These are phyloP conservation scores for Percopsis omiscomaycus DNA, from an alignment of 2,797 vertebrate genomes.

Conservation along the genomic window DNA sequence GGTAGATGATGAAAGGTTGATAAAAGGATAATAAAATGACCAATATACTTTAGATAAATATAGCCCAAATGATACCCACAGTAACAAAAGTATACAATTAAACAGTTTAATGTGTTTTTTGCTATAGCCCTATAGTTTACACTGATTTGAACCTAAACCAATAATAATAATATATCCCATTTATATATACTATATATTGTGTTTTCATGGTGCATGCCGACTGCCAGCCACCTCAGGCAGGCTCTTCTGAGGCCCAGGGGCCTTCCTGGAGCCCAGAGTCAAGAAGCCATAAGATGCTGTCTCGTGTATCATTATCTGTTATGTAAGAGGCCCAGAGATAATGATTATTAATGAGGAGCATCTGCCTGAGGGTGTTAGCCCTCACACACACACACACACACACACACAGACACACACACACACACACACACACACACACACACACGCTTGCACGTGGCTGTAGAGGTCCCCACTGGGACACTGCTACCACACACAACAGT, in stretches of 20 bases:
- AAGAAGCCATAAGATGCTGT: conserved; percentile 12
- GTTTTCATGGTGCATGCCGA: no score
- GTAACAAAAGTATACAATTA: no score
- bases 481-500: not conserved
- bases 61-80: no score
- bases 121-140: no score
- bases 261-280: conserved; percentile 12
- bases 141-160: no score
- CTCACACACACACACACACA: conserved; percentile 13
- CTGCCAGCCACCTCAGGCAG: no score
- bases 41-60: no score
- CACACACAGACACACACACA: not conserved
- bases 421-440: conserved; percentile 3
- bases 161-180: no score
- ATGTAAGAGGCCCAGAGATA: conserved; percentile 27
- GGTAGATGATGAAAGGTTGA: no score
- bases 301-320: conserved; percentile 18
- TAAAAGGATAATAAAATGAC: no score
- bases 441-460: not conserved
- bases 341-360: conserved; percentile 59
- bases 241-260: not conserved
- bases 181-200: no score
- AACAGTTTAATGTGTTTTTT: no score
- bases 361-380: conserved; percentile 37
- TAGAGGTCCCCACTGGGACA: conserved; percentile 12